Evolutionary conservation across 1,140 invertebrate genomes (phyloP), one percentile per base, ranked within the genome.

Genomic region (Ceratoteleas bidentatus): DNA sequence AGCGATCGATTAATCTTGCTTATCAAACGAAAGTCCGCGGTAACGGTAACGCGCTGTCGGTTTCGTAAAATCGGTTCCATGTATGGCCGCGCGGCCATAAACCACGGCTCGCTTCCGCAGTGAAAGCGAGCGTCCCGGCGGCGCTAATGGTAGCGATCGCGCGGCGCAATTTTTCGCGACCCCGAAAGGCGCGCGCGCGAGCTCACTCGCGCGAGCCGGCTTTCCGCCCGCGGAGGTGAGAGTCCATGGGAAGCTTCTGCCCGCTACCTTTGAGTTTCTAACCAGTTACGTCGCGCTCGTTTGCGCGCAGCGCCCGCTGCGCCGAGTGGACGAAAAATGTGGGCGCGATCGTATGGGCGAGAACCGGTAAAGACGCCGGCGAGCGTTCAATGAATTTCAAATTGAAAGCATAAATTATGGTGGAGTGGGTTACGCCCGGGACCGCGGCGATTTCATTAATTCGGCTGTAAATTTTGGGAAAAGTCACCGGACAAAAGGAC

Each of bases 241-340:
- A 91, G 89, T 88, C 89, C 90, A 91, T 90, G 90, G 89, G 90
- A 90, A 91, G 90, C 89, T 89, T 87, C 89, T 90, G 89, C 87
- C 87, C 88, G 89, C 88, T 89, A 89, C 86, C 86, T 86, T 84
- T 79, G 80, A 84, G 80, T 83, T 85, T 81, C 83, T 87, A 85
- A 84, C 80, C 82, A 83, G 76, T 70, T 78, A 76, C 65, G 65
- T 52, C 45, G 68, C 58, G 72, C 52, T 65, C 62, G 64, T 84
- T 81, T 81, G 58, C 60, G 56, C 34, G 45, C 66, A 15, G 5
- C 9, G 65, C 36, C 54, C 47, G 54, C 61, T 58, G 57, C n/a
- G n/a, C n/a, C 33, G 61, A 70, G 58, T 61, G 40, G 36, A 45
- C 61, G 53, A 79, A 61, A 60, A 72, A 72, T 66, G 58, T 72